Conservation (phyloP, 2,113 vertebrate genomes). For the Galemys pyrenaicus region DNA sequence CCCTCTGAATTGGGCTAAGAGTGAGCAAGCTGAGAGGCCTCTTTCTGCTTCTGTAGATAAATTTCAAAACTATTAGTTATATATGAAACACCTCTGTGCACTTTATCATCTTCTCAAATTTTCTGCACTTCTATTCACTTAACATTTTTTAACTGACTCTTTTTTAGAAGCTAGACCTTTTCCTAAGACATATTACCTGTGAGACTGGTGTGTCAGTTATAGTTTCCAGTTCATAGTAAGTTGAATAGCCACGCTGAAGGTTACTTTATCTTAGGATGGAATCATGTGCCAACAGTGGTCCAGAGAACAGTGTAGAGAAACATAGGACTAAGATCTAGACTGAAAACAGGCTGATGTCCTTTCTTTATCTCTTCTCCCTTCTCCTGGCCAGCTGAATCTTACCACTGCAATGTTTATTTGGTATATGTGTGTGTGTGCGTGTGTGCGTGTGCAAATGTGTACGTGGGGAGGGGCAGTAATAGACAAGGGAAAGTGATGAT, state of each 20-base stretch:
- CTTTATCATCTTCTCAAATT: constrained; percentile 18
- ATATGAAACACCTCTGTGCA: not conserved
- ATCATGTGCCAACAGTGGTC: not conserved
- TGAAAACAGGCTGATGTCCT: not conserved
- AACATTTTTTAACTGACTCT: not conserved
- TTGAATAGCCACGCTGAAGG: not conserved
- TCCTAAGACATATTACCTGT: not conserved
- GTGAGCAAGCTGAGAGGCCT: not conserved
- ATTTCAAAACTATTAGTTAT: constrained; percentile 31
- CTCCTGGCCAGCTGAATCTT: not conserved
- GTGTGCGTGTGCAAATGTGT: not conserved
- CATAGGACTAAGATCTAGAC: not conserved
- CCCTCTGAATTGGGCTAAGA: not conserved
- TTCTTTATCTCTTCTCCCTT: not conserved
- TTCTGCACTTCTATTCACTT: not conserved
- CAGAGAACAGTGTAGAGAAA: not conserved
- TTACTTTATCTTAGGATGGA: not conserved
- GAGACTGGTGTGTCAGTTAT: not conserved
- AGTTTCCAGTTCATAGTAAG: not conserved
- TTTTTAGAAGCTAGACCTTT: not conserved
- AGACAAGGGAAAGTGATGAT: not conserved
- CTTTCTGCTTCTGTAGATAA: not conserved
- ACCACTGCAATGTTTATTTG: not conserved
- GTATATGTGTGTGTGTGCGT: too few relatives aligned
- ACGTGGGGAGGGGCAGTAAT: not conserved